A percentile compares a stretch with the other conserved stretches of the same genome.
phyloP scores from a whole-genome alignment of 2,888 invertebrate genomes.

The Corbicula japonica region DNA sequence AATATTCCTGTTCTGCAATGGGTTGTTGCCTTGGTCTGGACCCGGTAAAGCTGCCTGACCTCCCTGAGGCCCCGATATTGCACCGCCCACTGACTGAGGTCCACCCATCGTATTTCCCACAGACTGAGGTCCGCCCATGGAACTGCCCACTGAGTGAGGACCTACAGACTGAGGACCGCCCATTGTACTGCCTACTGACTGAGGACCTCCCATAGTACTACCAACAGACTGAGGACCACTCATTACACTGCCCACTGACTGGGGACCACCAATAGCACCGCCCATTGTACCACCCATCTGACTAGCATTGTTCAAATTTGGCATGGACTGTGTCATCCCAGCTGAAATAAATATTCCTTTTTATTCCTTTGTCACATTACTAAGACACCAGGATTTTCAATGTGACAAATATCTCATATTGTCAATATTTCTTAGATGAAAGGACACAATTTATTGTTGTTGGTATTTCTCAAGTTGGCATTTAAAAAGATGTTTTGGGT shows the following conservation, averaged over 20 bases:
- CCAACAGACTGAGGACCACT: not conserved
- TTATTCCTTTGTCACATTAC: not conserved
- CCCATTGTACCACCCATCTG: too few relatives aligned
- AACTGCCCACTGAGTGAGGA: not conserved
- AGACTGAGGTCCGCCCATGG: slow-evolving; percentile 23
- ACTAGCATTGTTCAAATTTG: too few relatives aligned
- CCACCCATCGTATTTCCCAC: not conserved
- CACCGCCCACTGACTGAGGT: not conserved
- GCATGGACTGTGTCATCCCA: too few relatives aligned
- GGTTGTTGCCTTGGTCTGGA: slow-evolving; percentile 42
- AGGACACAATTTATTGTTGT: too few relatives aligned
- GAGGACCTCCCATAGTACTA: too few relatives aligned
- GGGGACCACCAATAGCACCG: not conserved
- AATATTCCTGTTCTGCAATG: slow-evolving; percentile 69
- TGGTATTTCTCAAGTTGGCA: not conserved
- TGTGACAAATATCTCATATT: not conserved
- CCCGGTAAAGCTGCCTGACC: slow-evolving; percentile 21
- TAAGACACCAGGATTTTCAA: not conserved
- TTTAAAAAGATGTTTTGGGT: not conserved
- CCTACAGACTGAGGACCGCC: not conserved
- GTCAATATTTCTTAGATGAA: not conserved
- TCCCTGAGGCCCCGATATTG: not conserved
- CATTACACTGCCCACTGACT: too few relatives aligned
- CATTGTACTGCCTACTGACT: not conserved
- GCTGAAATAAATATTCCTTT: not conserved